Percentiles rank a stretch among this genome's conserved stretches.
Evolutionary conservation across 2,797 vertebrate genomes (phyloP).

Genomic region (Lophotriccus pileatus): DNA sequence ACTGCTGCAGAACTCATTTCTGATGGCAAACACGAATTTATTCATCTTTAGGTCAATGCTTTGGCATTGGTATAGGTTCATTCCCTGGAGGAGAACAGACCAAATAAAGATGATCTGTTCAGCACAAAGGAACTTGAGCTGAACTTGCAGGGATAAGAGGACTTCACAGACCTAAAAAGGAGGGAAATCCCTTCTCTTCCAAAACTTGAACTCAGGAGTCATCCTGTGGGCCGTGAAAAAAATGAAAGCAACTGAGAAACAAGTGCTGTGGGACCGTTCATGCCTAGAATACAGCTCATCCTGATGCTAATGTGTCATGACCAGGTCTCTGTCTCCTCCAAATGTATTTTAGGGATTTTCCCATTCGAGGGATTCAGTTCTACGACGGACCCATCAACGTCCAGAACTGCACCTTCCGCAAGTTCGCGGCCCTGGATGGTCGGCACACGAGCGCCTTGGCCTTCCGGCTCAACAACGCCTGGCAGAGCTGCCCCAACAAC

Average conservation of each 20-base stretch:
- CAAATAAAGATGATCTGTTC: constrained; percentile 33
- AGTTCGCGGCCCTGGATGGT: constrained; percentile 87
- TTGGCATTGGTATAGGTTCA: neutral
- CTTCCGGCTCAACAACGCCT: constrained; percentile 95
- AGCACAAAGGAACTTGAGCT: neutral
- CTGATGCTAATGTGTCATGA: neutral
- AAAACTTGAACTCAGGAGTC: neutral
- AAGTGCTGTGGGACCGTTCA: neutral
- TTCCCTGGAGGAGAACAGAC: constrained; percentile 7
- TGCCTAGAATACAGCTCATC: neutral
- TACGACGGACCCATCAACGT: constrained; percentile 93
- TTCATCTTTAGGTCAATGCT: constrained; percentile 12
- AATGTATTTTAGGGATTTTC: constrained; percentile 83
- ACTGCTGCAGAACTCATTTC: constrained; percentile 35
- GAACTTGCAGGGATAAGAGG: constrained; percentile 10
- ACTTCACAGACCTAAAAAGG: neutral
- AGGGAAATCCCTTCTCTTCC: constrained; percentile 14
- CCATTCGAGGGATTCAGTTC: constrained; percentile 93
- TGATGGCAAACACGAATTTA: neutral
- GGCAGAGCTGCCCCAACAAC: constrained; percentile 98
- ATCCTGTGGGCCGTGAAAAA: neutral
- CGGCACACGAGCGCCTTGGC: constrained; percentile 94
- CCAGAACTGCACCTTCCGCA: constrained; percentile 96
- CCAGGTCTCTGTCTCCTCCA: neutral
- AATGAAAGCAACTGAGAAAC: neutral